Percentiles rank a stretch among this genome's conserved stretches.
These are phyloP conservation scores for Micrasema longulum DNA, from an alignment of 1,140 invertebrate species.

Conservation along the genomic window DNA sequence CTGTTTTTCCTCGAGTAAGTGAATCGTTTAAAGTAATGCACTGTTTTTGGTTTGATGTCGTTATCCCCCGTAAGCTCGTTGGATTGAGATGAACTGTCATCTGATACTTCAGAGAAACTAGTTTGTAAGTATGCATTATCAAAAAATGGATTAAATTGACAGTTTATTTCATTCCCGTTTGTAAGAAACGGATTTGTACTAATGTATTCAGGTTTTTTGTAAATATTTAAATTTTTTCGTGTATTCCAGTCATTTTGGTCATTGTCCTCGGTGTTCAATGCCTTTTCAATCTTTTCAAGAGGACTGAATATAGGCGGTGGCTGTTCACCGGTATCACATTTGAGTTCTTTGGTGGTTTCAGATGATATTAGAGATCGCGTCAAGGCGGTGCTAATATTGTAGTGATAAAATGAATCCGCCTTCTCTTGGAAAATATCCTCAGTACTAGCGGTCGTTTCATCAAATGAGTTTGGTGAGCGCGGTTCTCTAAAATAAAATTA, in stretches of 20 bases:
- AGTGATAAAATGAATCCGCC: slow-evolving; percentile 49
- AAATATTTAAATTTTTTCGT: slow-evolving; percentile 51
- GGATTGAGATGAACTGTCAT: slow-evolving; percentile 15
- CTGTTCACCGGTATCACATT: slow-evolving; percentile 31
- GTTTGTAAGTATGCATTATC: slow-evolving; percentile 25
- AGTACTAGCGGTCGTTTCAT: slow-evolving; percentile 12
- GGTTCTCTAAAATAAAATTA: slow-evolving; percentile 38
- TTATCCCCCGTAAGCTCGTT: slow-evolving; percentile 45
- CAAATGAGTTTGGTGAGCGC: slow-evolving; percentile 38
- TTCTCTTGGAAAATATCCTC: slow-evolving; percentile 41
- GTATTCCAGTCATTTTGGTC: slow-evolving; percentile 50
- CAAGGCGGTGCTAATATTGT: slow-evolving; percentile 49
- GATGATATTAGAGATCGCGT: slow-evolving; percentile 42
- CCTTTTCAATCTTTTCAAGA: slow-evolving; percentile 40
- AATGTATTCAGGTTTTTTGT: slow-evolving; percentile 51
- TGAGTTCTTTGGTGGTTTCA: slow-evolving; percentile 32
- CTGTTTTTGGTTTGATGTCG: slow-evolving; percentile 43
- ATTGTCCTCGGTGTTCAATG: slow-evolving; percentile 38
- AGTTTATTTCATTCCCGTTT: slow-evolving; percentile 47
- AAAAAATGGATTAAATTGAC: slow-evolving; percentile 52
- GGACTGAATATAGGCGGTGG: slow-evolving; percentile 17
- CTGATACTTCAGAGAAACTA: slow-evolving; percentile 10
- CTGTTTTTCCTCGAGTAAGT: slow-evolving; percentile 41
- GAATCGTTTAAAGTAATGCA: slow-evolving; percentile 31
- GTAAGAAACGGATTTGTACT: slow-evolving; percentile 53